These are phyloP conservation scores for Australoheros scitulus DNA, from an alignment of 2,113 vertebrate species.

Conservation along the genomic window DNA sequence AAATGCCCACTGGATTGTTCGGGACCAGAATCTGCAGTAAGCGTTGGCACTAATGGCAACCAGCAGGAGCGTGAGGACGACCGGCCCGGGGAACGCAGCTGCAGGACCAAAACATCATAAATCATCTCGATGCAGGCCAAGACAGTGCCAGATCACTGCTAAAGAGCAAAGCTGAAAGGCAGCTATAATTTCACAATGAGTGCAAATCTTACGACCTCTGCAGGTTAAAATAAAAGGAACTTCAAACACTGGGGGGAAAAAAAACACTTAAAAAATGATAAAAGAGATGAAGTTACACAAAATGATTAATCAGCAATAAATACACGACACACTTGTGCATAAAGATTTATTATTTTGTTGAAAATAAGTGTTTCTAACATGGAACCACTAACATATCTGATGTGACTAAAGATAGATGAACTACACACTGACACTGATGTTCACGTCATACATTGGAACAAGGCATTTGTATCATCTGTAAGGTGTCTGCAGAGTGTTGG, in stretches of 20 bases:
- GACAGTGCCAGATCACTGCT: conserved; percentile 27
- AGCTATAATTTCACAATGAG: not conserved
- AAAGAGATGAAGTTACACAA: not conserved
- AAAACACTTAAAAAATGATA: not conserved
- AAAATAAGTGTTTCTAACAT: conserved; percentile 76
- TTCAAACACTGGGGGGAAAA: not conserved
- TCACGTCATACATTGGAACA: conserved; percentile 61
- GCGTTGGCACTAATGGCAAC: conserved; percentile 37
- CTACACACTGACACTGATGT: conserved; percentile 67
- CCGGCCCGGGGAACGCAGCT: conserved; percentile 11
- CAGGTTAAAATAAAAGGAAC: not conserved
- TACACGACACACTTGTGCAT: conserved; percentile 60
- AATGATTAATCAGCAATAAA: not conserved
- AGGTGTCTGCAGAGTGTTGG: conserved; percentile 52
- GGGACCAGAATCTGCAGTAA: conserved; percentile 35
- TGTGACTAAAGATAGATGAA: conserved; percentile 63
- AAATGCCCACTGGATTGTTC: conserved; percentile 36
- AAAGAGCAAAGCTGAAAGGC: conserved; percentile 4
- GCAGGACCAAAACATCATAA: conserved; percentile 43
- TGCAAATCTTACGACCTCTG: conserved; percentile 6
- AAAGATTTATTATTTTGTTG: conserved; percentile 76
- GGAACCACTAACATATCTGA: conserved; percentile 60
- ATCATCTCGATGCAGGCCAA: conserved; percentile 31
- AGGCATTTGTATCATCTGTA: conserved; percentile 69
- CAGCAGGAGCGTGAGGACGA: conserved; percentile 13